Base-by-base conservation (phyloP, 37 sponge, comb jelly and placozoan genomes). In the Beroe ovata region DNA sequence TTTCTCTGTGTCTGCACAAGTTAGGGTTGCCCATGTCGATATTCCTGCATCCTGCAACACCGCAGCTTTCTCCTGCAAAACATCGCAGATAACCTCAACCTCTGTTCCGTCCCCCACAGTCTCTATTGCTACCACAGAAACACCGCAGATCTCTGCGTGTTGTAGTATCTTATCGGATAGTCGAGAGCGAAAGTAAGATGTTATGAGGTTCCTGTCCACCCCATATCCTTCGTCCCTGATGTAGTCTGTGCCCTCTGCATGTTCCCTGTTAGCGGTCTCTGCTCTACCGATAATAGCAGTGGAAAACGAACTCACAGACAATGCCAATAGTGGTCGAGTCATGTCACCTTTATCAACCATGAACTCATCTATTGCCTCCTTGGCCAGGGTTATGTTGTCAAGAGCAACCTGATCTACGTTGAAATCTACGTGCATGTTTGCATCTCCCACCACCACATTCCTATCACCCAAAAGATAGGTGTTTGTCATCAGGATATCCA, bases 261-360 rank as follows among this genome's bases (percentile, higher is more conserved):
- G 35, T 16, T 66, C 69, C 30, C 69, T 26, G 35, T 66, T 66
- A 11, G 69, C 69, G 3, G 69, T 66, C 34, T 66, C 69, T 29
- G 69, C 69, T 4, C 69, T 26, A 11, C 69, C 69, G 1, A 18
- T 66, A 4, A 66, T 66, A 0, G 1, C 36, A 2, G 69, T 66
- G 14, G 69, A 25, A 66, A 66, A 26, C 6, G 69, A 66, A 66
- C 69, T 30, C 25, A 66, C 69, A 66, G 69, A 26, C 69, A 66
- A 34, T 4, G 69, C 69, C 36, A 66, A 30, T 6, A 66, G 35
- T 66, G 69, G 69, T 66, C 69, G 29, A 33, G 34, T 2, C 1
- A 14, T 18, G 16, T 14, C 33, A 16, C 16, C 34, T 1, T 33
- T 66, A 4, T 66, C 34, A 3, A 30, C 33, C 69, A 66, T 34